phyloP scores from a whole-genome alignment of 2,888 invertebrate species.

The Hetaerina titia region DNA sequence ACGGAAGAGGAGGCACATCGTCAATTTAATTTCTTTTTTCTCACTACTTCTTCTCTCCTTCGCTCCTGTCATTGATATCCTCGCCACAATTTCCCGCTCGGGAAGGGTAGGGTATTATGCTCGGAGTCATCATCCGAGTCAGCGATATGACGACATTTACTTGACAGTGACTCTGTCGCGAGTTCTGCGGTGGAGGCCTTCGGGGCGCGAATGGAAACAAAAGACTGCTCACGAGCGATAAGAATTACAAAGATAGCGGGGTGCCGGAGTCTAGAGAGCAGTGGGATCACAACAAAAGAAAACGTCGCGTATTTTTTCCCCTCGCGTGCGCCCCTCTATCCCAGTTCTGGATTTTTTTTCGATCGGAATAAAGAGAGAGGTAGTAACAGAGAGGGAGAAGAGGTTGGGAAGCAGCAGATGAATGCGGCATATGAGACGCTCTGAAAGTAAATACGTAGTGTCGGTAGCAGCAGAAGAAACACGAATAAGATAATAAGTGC shows the following conservation, averaged over 20 bases:
- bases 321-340: background rate
- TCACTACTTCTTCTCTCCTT: background rate
- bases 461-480: no score
- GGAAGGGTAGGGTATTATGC: background rate
- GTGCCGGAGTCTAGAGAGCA: background rate
- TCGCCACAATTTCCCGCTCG: background rate
- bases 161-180: background rate
- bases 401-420: no score
- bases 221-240: conserved; percentile 30
- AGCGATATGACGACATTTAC: background rate
- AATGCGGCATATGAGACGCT: no score
- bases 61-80: background rate
- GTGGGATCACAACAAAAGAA: background rate
- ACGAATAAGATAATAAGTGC: no score
- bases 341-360: background rate
- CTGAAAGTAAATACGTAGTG: no score
- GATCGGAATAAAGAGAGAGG: background rate
- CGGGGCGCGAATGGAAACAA: conserved; percentile 21
- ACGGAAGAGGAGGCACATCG: background rate
- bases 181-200: conserved; percentile 5
- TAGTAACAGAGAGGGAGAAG: background rate
- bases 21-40: background rate
- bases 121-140: conserved; percentile 12
- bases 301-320: background rate
- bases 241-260: background rate